phyloP scores from a whole-genome alignment of 1,140 invertebrate species.

The Parapsyche elsis region DNA sequence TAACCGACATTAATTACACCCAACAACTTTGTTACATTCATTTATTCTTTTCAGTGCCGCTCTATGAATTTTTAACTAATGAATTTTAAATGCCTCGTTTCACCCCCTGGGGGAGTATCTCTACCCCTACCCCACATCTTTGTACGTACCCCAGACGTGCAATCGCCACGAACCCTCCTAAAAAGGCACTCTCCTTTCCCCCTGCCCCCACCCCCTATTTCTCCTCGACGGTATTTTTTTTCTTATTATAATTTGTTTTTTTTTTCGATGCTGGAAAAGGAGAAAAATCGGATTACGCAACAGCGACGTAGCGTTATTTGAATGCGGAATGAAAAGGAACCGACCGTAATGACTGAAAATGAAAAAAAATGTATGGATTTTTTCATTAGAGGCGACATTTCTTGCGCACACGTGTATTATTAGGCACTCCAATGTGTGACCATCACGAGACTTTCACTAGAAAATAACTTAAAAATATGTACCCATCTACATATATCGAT shows the following conservation, averaged over 20 bases:
- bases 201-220: constrained; percentile 11
- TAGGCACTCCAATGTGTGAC: not conserved
- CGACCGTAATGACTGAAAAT: constrained; percentile 40
- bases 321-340: constrained; percentile 51
- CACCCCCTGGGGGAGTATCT: constrained; percentile 34
- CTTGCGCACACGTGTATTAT: not conserved
- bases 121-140: not conserved
- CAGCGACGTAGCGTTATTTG: constrained; percentile 50
- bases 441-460: not conserved
- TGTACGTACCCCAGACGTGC: constrained; percentile 10
- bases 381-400: constrained; percentile 47
- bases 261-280: constrained; percentile 55
- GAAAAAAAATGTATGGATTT: constrained; percentile 48
- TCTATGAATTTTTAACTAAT: constrained; percentile 57
- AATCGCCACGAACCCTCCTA: not conserved
- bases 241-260: constrained; percentile 55
- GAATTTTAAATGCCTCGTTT: constrained; percentile 56
- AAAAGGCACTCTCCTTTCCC: not conserved
- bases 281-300: constrained; percentile 56
- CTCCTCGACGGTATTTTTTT: not conserved
- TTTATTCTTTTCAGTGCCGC: constrained; percentile 57
- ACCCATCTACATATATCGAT: too few relatives aligned
- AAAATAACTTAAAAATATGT: not conserved
- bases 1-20: constrained; percentile 55
- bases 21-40: constrained; percentile 57